Base-by-base conservation (phyloP, 1,140 invertebrate species). In the Onthophagus taurus region DNA sequence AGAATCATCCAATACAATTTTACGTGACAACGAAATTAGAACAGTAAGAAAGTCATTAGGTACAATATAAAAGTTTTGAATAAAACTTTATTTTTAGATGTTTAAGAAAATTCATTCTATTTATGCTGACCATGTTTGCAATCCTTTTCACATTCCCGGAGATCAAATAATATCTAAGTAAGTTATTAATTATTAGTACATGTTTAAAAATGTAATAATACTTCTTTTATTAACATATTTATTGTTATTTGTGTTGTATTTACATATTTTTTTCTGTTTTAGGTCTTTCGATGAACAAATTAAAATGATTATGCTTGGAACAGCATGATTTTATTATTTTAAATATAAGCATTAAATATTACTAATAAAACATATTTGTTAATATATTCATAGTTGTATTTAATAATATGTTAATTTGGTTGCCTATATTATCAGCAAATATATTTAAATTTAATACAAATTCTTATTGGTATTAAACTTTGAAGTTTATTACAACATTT, bases 11-110 rank as follows among this genome's bases (percentile, higher is more conserved):
- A 94, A 90, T 59, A 80, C 82, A 37, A 80, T 82, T 7, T 69
- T 95, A 19, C 66, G 92, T 51, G 93, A 97, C 62, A 95, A 93
- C 70, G 94, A 97, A 72, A 89, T 97, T 2, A 72, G 90, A 69
- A 85, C 82, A 54, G 89, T 93, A 75, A 72, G 71, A 20, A 9
- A 29, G 19, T 18, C 2, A 41, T 36, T 13, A 41, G 7, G 13
- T 37, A 36, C 4, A 37, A 7, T 41, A 49, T 45, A 29, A 17
- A 9, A 19, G n/a, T 24, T 38, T n/a, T 42, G 18, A 48, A 7
- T 6, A 26, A n/a, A 7, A 26, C 6, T 7, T 36, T 45, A 46
- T 58, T 68, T 67, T 38, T 55, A 89, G 84, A 90, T 89, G 72
- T 89, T 97, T 55, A 75, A 88, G 44, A 86, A 88, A 66, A 70